These are phyloP conservation scores for Delphinus delphis DNA, from an alignment of 2,113 vertebrate genomes.

Conservation along the genomic window DNA sequence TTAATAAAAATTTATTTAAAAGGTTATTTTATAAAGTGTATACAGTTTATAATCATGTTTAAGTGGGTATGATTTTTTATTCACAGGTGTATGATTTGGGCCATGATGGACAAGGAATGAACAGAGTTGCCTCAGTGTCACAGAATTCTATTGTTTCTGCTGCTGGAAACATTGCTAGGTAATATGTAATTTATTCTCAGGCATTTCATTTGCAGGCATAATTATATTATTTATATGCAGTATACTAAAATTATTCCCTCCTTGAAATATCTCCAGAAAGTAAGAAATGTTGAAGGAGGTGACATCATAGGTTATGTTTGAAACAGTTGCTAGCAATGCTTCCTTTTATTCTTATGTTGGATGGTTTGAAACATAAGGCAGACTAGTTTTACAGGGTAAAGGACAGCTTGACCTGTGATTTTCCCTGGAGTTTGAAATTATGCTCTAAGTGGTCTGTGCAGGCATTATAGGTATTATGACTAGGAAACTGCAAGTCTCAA, in stretches of 20 bases:
- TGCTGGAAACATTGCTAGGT: conserved; percentile 97
- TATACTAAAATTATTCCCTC: not conserved
- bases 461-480: not conserved
- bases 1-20: not conserved
- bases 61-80: conserved; percentile 47
- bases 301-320: not conserved
- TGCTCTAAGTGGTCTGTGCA: not conserved
- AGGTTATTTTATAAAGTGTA: not conserved
- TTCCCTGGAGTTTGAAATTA: not conserved
- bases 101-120: conserved; percentile 93
- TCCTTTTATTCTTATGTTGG: not conserved
- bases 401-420: not conserved
- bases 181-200: not conserved
- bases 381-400: not conserved
- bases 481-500: not conserved
- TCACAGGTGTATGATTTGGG: conserved; percentile 96
- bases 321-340: not conserved
- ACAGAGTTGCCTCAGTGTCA: conserved; percentile 94
- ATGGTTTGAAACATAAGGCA: not conserved
- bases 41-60: not conserved
- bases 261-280: not conserved
- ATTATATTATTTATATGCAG: not conserved
- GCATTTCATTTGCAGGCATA: not conserved
- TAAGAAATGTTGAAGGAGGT: not conserved
- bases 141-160: conserved; percentile 93